phyloP scores from a whole-genome alignment of 2,797 vertebrate species.

The Microchirus variegatus region DNA sequence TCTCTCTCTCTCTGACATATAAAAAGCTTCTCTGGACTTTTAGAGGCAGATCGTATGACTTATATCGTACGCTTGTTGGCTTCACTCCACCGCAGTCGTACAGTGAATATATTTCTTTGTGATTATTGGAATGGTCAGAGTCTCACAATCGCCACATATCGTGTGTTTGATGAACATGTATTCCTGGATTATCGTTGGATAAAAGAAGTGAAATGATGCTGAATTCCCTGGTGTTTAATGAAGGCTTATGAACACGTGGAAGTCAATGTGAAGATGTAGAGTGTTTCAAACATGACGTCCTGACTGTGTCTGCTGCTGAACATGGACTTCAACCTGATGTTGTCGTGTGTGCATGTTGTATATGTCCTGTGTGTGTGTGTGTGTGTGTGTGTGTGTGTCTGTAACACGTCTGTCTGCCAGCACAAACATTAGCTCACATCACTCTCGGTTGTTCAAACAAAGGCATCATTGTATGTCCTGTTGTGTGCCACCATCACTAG shows the following conservation, averaged over 20 bases:
- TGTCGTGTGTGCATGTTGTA: conserved; percentile 7
- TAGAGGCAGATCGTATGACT: conserved; percentile 46
- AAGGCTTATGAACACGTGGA: conserved; percentile 60
- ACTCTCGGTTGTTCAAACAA: conserved; percentile 61
- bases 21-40: conserved; percentile 45
- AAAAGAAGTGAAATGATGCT: conserved; percentile 48
- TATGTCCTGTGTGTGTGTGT: conserved; percentile 6
- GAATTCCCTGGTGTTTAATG: conserved; percentile 60
- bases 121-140: conserved; percentile 44
- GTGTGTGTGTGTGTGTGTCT: neutral
- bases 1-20: conserved; percentile 25
- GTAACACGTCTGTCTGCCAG: conserved; percentile 57
- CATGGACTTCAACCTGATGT: neutral
- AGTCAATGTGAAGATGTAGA: too few species aligned
- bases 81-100: conserved; percentile 32
- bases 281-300: too few species aligned
- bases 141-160: conserved; percentile 17
- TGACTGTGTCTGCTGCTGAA: too few species aligned
- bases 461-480: conserved; percentile 60
- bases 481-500: conserved; percentile 50
- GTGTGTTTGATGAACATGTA: conserved; percentile 1
- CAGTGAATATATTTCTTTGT: conserved; percentile 17
- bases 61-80: conserved; percentile 36
- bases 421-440: conserved; percentile 47
- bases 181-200: conserved; percentile 25